Conservation (phyloP, 2,888 invertebrate species). For the Macaria liturata region DNA sequence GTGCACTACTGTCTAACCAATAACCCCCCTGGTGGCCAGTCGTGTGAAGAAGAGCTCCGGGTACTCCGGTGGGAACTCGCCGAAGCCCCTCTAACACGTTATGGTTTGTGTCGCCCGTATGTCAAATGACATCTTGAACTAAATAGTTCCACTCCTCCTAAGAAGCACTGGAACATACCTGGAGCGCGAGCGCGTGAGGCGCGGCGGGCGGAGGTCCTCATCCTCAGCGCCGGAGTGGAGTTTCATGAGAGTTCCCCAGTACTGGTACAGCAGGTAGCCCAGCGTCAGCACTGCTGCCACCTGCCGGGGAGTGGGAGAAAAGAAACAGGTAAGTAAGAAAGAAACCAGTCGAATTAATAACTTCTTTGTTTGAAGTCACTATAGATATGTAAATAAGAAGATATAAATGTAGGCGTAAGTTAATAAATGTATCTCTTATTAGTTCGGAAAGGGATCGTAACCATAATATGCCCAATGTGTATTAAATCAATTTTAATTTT, state of each 20-base stretch:
- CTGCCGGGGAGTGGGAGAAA: slow-evolving; percentile 34
- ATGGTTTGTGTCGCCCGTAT: too few species aligned
- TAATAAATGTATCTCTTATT: not conserved
- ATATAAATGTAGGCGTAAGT: not conserved
- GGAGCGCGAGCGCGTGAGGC: slow-evolving; percentile 4
- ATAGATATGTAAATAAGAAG: not conserved
- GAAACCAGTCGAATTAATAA: not conserved
- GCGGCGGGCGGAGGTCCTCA: not conserved
- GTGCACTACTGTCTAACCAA: too few species aligned
- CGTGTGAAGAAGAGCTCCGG: too few species aligned
- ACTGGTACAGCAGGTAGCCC: slow-evolving; percentile 58
- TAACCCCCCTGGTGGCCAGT: too few species aligned
- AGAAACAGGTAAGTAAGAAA: not conserved
- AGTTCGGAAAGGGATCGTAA: not conserved
- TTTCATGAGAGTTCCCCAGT: slow-evolving; percentile 46
- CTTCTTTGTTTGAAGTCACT: not conserved
- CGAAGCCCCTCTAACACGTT: too few species aligned
- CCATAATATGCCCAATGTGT: not conserved
- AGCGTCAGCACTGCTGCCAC: slow-evolving; percentile 55
- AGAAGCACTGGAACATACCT: not conserved
- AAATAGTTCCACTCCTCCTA: too few species aligned
- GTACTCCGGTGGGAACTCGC: too few species aligned
- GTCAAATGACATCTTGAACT: too few species aligned
- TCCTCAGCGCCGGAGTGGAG: slow-evolving; percentile 25
- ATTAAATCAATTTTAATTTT: not conserved